Evolutionary conservation across 2,113 vertebrate genomes (phyloP).

Genomic region (Brachyhypopomus gauderio): DNA sequence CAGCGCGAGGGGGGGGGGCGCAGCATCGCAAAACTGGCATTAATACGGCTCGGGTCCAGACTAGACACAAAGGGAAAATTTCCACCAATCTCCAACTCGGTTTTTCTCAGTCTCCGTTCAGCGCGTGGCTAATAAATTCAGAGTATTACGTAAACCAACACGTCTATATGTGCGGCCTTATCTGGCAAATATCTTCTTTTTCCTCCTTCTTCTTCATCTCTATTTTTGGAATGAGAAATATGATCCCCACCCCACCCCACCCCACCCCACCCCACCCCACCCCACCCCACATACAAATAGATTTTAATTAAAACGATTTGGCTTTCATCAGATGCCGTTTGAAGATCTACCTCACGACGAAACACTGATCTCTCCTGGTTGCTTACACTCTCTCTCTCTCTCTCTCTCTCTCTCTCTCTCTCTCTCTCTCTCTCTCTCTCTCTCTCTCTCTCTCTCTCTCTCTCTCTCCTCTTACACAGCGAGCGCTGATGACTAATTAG

Average conservation of each 20-base stretch:
- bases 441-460: conserved; percentile 54
- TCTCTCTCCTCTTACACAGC: conserved; percentile 57
- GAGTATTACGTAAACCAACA: conserved; percentile 60
- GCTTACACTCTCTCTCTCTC: conserved; percentile 51
- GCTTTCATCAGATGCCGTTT: conserved; percentile 74
- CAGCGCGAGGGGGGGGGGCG: conserved; percentile 51
- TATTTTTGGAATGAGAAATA: conserved; percentile 64
- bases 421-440: conserved; percentile 53
- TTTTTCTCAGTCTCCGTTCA: conserved; percentile 46
- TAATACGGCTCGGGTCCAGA: conserved; percentile 63
- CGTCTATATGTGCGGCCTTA: conserved; percentile 54
- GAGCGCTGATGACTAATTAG: conserved; percentile 65
- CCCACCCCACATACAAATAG: conserved; percentile 68
- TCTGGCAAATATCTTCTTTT: conserved; percentile 51
- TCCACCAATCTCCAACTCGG: conserved; percentile 47
- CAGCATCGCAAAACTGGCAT: conserved; percentile 68
- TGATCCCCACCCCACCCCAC: conserved; percentile 55
- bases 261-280: conserved; percentile 44
- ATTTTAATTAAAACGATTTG: conserved; percentile 78
- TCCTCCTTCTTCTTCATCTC: background rate
- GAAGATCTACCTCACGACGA: conserved; percentile 75
- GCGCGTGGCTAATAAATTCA: conserved; percentile 57
- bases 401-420: conserved; percentile 53
- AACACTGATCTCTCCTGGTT: conserved; percentile 55
- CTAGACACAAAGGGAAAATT: conserved; percentile 52